A percentile compares a stretch with the other conserved stretches of the same genome.
phyloP scores from a whole-genome alignment of 2,797 vertebrate species.

The Halcyon smyrnensis region DNA sequence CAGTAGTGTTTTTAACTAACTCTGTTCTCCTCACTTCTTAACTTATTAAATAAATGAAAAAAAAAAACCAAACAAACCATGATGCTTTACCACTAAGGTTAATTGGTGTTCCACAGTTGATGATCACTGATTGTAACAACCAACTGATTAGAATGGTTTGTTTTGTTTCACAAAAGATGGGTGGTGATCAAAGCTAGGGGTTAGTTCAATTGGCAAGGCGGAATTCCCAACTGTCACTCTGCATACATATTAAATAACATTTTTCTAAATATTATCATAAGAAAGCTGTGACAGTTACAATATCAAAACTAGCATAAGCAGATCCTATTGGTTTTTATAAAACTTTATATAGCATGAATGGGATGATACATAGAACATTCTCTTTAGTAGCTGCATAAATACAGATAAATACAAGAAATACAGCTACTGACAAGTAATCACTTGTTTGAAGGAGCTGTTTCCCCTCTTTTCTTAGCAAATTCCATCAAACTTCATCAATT shows the following conservation, averaged over 20 bases:
- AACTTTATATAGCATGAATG: background rate
- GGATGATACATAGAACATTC: background rate
- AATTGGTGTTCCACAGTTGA: conserved; percentile 20
- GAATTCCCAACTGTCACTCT: background rate
- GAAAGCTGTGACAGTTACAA: background rate
- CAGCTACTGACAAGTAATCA: background rate
- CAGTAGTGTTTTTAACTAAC: background rate
- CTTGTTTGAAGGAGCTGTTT: background rate
- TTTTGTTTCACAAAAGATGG: conserved; percentile 14
- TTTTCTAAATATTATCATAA: background rate
- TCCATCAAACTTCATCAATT: background rate
- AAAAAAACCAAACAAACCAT: background rate
- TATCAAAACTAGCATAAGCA: background rate
- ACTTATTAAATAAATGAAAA: background rate
- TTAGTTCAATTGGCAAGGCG: background rate
- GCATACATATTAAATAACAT: background rate
- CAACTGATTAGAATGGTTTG: background rate
- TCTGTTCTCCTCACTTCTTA: background rate
- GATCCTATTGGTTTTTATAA: background rate
- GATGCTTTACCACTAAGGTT: background rate
- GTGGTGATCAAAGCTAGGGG: background rate
- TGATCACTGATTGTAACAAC: conserved; percentile 7
- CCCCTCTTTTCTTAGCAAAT: background rate
- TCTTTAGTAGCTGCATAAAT: background rate
- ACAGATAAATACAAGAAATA: background rate